These are phyloP conservation scores for Thera britannica DNA, from an alignment of 2,888 invertebrate species.

Conservation along the genomic window DNA sequence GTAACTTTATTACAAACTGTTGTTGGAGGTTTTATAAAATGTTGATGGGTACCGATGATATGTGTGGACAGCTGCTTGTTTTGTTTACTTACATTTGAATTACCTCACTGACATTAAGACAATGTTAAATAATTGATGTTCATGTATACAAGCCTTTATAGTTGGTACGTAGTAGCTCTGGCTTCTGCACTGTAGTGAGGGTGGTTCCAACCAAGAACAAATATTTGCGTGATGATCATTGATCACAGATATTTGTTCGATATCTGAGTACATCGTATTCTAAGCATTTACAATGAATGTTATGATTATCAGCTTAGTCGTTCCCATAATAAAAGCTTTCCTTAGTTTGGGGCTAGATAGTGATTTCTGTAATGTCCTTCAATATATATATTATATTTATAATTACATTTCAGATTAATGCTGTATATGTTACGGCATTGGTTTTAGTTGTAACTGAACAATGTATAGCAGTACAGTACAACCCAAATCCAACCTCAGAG, in stretches of 20 bases:
- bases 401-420: constrained; percentile 31
- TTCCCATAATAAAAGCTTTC: too few species aligned
- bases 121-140: not conserved
- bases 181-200: too few species aligned
- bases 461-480: constrained; percentile 55
- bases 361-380: too few species aligned
- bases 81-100: not conserved
- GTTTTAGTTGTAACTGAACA: constrained; percentile 52
- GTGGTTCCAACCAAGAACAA: too few species aligned
- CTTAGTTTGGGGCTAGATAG: too few species aligned
- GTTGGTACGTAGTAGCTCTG: too few species aligned
- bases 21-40: not conserved
- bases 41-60: not conserved
- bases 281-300: too few species aligned
- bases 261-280: too few species aligned
- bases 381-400: not conserved
- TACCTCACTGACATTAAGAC: not conserved
- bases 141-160: not conserved
- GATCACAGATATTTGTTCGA: too few species aligned
- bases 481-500: constrained; percentile 70
- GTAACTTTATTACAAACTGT: not conserved
- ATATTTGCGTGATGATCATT: too few species aligned
- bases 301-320: too few species aligned
- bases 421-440: constrained; percentile 48
- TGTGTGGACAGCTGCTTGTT: not conserved